Conservation (phyloP, 2,113 vertebrate genomes). For the Dinomys branickii region DNA sequence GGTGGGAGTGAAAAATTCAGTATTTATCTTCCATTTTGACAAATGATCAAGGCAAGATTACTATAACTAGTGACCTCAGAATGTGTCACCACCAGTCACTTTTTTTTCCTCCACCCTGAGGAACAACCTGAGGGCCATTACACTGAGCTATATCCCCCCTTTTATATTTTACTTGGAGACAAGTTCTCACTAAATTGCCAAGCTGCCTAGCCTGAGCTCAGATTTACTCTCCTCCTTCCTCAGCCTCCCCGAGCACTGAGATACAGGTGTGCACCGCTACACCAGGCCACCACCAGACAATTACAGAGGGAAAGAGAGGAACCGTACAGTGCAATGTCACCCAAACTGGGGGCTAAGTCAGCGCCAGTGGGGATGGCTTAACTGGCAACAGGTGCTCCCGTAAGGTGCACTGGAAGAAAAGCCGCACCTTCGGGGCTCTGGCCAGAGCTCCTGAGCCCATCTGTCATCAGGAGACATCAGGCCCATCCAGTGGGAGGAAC, state of each 20-base stretch:
- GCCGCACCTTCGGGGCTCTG: background rate
- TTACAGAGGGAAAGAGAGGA: background rate
- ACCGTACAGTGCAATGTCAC: background rate
- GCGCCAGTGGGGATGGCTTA: background rate
- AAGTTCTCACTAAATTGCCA: background rate
- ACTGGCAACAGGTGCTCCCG: background rate
- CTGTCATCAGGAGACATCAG: background rate
- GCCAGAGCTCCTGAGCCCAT: background rate
- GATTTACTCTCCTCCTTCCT: background rate
- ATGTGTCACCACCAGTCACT: background rate
- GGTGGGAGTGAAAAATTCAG: background rate
- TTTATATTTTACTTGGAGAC: background rate
- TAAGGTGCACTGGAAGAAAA: background rate
- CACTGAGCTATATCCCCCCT: background rate
- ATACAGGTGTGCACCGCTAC: background rate
- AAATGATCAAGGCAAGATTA: background rate
- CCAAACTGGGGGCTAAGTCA: no score
- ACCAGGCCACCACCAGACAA: background rate
- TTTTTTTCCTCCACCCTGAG: background rate
- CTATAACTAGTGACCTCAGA: background rate
- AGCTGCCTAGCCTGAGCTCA: background rate
- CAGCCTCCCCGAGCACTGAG: background rate
- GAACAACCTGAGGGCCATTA: background rate
- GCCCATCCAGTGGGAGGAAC: background rate
- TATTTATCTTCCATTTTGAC: background rate